Conservation (phyloP, 1,140 invertebrate genomes). For the Pseudomyrmex flavicornis region DNA sequence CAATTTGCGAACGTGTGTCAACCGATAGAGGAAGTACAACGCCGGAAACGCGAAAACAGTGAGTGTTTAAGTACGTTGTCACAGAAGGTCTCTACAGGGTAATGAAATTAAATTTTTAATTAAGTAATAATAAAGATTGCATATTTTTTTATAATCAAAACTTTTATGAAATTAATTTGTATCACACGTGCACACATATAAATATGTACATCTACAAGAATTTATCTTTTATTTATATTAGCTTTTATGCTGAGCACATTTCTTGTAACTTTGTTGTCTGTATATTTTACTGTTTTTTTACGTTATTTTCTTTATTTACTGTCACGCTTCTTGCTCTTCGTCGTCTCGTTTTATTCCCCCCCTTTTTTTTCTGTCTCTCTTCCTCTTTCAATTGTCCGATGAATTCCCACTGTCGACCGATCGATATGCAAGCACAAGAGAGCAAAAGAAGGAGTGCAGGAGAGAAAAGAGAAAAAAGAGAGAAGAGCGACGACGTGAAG, state of each 20-base stretch:
- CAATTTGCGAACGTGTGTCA: too few relatives aligned
- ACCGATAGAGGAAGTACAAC: too few relatives aligned
- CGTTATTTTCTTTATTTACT: not conserved
- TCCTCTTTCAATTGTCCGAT: slow-evolving; percentile 25
- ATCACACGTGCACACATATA: not conserved
- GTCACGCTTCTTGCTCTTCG: slow-evolving; percentile 19
- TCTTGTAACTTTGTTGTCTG: not conserved
- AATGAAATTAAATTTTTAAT: too few relatives aligned
- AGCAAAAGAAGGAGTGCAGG: not conserved
- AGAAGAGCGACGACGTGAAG: slow-evolving; percentile 26
- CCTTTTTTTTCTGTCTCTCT: slow-evolving; percentile 35
- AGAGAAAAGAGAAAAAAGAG: not conserved
- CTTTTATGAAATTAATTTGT: too few relatives aligned
- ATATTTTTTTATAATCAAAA: too few relatives aligned
- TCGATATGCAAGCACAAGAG: slow-evolving; percentile 53
- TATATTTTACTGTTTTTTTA: not conserved
- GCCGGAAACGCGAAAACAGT: too few relatives aligned
- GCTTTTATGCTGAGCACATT: slow-evolving; percentile 18
- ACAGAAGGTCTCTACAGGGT: too few relatives aligned
- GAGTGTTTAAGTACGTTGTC: too few relatives aligned
- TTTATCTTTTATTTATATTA: not conserved
- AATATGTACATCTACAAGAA: not conserved
- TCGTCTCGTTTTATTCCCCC: slow-evolving; percentile 8
- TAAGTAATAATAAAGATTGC: too few relatives aligned
- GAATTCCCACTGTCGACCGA: slow-evolving; percentile 53